Conservation (phyloP, 2,888 invertebrate genomes). For the Ferdinandea cuprea region DNA sequence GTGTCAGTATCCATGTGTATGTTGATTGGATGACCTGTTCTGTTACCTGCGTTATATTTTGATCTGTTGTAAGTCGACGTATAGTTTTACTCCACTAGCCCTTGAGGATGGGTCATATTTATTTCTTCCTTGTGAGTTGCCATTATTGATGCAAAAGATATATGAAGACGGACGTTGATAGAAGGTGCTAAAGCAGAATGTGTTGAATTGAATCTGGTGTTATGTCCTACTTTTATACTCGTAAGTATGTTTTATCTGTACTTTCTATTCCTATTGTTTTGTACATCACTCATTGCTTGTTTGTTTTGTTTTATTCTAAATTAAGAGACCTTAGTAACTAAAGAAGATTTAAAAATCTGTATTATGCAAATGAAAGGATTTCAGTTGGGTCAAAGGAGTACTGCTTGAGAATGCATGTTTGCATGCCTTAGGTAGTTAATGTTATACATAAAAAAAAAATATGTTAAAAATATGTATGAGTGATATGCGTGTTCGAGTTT, state of each 20-base stretch:
- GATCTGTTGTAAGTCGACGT: conserved; percentile 52
- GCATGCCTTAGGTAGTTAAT: neutral
- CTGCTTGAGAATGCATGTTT: conserved; percentile 20
- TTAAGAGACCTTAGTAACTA: conserved; percentile 37
- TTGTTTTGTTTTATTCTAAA: conserved; percentile 26
- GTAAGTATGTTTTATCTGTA: conserved; percentile 11
- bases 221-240: conserved; percentile 49
- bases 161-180: conserved; percentile 56
- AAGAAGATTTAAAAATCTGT: conserved; percentile 25
- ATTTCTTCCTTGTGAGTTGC: conserved; percentile 44
- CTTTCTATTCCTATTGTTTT: too few species aligned
- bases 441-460: neutral
- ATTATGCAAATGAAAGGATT: conserved; percentile 2
- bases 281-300: conserved; percentile 30
- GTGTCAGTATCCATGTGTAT: neutral
- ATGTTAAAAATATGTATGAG: neutral
- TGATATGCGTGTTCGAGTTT: neutral
- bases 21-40: conserved; percentile 56
- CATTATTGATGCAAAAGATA: conserved; percentile 62
- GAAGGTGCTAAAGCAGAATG: conserved; percentile 56
- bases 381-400: conserved; percentile 17
- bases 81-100: conserved; percentile 18
- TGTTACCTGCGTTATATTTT: conserved; percentile 42
- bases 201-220: conserved; percentile 19
- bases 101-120: neutral